Evolutionary conservation across 2,888 invertebrate genomes (phyloP), one percentile per base, ranked within the genome.

Genomic region (Eurois occulta): DNA sequence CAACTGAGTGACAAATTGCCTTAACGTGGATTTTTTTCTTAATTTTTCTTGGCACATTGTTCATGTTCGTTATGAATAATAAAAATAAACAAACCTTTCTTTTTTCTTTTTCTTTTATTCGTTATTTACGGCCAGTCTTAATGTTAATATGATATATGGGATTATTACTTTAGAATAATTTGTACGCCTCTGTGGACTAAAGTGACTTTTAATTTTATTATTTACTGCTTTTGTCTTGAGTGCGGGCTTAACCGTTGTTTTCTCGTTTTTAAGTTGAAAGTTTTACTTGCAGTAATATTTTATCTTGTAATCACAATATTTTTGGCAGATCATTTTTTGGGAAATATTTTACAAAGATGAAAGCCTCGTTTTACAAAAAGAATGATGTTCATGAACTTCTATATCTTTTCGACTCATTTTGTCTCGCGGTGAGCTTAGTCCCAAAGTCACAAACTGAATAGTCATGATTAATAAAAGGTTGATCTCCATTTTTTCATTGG

Each of bases 1-100:
- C 87, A 91, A 94, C 91, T 92, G 94, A 94, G 90, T 94, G 96
- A 96, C 94, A 95, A 96, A 96, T 95, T 93, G 89, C 91, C 90
- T 80, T 83, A 72, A 89, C 90, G 91, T 91, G 77, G 75, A 64
- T 76, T 85, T 90, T 90, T 90, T 90, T 90, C 60, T 58, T 76
- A 72, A 87, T 91, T 90, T 91, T 91, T 91, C 90, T 91, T 92
- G 90, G 90, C 91, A 90, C 92, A 91, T 93, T 94, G 92, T 93
- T 90, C 80, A 66, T 81, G 76, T 77, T 79, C 85, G 76, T 87
- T 87, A 87, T 85, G 88, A 90, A 89, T 86, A 90, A 88, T 87
- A 88, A 88, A 90, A 90, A 88, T 85, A 88, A 90, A 88, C 86
- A 85, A 72, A 86, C 82, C 85, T 84, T 85, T 83, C 80, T 84